Conservation (phyloP, 1,140 invertebrate genomes). For the Polyergus mexicanus region DNA sequence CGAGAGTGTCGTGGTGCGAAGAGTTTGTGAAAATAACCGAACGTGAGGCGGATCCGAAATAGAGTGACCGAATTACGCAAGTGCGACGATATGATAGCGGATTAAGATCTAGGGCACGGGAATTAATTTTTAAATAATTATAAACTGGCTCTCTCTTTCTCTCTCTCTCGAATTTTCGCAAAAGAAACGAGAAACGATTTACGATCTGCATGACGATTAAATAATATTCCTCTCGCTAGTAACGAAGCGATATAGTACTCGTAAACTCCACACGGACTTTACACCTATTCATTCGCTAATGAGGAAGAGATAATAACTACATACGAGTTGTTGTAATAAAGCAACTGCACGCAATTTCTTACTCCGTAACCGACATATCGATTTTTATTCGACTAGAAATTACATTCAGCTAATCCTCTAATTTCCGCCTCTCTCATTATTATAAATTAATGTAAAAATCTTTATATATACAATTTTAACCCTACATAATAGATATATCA, state of each 20-base stretch:
- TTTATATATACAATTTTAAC: background rate
- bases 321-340: slow-evolving; percentile 12
- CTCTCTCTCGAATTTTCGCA: slow-evolving; percentile 14
- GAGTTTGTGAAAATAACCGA: slow-evolving; percentile 67
- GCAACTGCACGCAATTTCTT: background rate
- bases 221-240: slow-evolving; percentile 36
- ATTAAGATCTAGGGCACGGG: no score
- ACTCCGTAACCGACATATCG: slow-evolving; percentile 25
- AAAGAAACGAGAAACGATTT: slow-evolving; percentile 41
- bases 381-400: slow-evolving; percentile 1
- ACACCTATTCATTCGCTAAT: slow-evolving; percentile 46
- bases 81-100: slow-evolving; percentile 5
- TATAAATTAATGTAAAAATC: background rate
- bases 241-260: background rate
- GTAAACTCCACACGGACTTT: slow-evolving; percentile 31
- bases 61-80: slow-evolving; percentile 31
- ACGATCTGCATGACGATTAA: slow-evolving; percentile 30
- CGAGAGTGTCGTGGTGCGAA: slow-evolving; percentile 44
- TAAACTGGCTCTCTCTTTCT: background rate
- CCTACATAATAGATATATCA: background rate
- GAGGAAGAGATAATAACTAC: slow-evolving; percentile 16
- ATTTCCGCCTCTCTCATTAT: slow-evolving; percentile 11
- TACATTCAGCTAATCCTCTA: background rate
- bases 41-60: background rate
- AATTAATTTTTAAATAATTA: slow-evolving; percentile 30